Base-by-base conservation (phyloP, 1,140 invertebrate genomes). In the Sycophaga agraensis region DNA sequence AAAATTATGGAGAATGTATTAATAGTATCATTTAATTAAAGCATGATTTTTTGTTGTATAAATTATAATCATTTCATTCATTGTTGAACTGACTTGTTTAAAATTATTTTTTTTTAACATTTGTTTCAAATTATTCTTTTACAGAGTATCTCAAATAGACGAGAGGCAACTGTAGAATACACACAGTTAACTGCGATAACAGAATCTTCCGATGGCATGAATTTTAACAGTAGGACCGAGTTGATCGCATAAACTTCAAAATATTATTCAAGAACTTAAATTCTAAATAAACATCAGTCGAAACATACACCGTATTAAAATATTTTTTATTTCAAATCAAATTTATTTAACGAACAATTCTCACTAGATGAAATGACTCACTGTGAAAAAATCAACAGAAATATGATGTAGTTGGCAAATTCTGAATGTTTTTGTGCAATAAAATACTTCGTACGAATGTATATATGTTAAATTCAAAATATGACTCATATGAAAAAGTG, bases 221-320 rank as follows among this genome's bases (percentile, higher is more conserved):
- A 81, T 26, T 68, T 64, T 4, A 75, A 80, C 42, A 78, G 79
- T 61, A 74, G 73, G 37, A 77, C 73, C 17, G 76, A 80, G 54
- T 66, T 80, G 50, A 80, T 80, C 70, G 80, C 78, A 59, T 81
- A 80, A 62, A 74, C 51, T 42, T n/a, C n/a, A n/a, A n/a, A n/a
- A n/a, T n/a, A n/a, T n/a, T n/a, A n/a, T n/a, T n/a, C n/a, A n/a
- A n/a, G n/a, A n/a, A n/a, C n/a, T n/a, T n/a, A n/a, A n/a, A n/a
- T n/a, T n/a, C n/a, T n/a, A n/a, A n/a, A n/a, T n/a, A n/a, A n/a
- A n/a, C n/a, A n/a, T n/a, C n/a, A n/a, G n/a, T n/a, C n/a, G n/a
- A n/a, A n/a, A n/a, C n/a, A n/a, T n/a, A n/a, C n/a, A n/a, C n/a
- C n/a, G n/a, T n/a, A n/a, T n/a, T n/a, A n/a, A n/a, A n/a, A n/a